phyloP scores from a whole-genome alignment of 1,140 invertebrate species.

The Chionoecetes opilio region DNA sequence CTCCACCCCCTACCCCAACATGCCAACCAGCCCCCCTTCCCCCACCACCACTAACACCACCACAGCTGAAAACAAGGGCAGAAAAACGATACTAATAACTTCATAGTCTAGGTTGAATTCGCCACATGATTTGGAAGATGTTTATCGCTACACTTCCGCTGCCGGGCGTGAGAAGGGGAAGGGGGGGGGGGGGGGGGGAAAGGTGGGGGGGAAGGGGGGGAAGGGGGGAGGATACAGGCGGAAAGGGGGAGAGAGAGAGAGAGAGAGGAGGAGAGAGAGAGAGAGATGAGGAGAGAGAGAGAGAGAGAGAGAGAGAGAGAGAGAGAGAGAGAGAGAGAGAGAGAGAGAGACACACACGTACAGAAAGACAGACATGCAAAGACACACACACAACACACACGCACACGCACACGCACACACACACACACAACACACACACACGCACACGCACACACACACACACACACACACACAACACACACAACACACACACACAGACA shows the following conservation, averaged over 20 bases:
- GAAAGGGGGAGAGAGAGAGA: not conserved
- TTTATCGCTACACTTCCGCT: constrained; percentile 49
- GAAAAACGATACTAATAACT: constrained; percentile 29
- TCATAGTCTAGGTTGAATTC: constrained; percentile 14
- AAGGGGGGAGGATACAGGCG: not conserved
- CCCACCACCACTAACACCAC: too few relatives aligned
- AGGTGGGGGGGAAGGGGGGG: not conserved
- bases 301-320: not conserved
- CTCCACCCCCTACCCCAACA: too few relatives aligned
- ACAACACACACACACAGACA: too few relatives aligned
- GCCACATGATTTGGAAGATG: constrained; percentile 17
- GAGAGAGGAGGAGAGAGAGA: not conserved
- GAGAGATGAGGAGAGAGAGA: not conserved
- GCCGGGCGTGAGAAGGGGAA: not conserved
- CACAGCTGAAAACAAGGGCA: not conserved
- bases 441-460: too few relatives aligned
- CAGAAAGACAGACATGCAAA: too few relatives aligned
- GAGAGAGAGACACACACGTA: too few relatives aligned
- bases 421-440: too few relatives aligned
- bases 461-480: too few relatives aligned
- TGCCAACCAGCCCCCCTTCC: too few relatives aligned
- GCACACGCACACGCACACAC: too few relatives aligned
- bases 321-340: too few relatives aligned
- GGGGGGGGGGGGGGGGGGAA: not conserved
- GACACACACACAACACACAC: too few relatives aligned